Conservation (phyloP, 1,140 invertebrate species). For the Grapholita molesta region DNA sequence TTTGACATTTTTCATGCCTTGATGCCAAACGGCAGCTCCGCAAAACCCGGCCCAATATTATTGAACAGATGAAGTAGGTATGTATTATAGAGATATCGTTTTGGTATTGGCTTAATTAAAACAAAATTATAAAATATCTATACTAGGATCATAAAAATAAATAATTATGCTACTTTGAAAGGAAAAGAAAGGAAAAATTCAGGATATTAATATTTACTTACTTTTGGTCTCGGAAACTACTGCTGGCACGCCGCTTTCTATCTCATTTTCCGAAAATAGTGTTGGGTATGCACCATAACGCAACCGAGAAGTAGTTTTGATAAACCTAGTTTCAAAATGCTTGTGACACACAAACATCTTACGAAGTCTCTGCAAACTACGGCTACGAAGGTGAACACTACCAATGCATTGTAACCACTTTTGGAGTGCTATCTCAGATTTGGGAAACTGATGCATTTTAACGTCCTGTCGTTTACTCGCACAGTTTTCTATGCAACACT, state of each 20-base stretch:
- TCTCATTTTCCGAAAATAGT: slow-evolving; percentile 1
- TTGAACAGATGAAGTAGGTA: no score
- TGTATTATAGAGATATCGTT: no score
- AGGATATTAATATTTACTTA: not conserved
- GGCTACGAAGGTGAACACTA: not conserved
- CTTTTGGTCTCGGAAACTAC: not conserved
- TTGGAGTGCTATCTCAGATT: slow-evolving; percentile 13
- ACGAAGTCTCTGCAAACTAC: not conserved
- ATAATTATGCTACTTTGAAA: no score
- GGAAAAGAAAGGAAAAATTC: no score
- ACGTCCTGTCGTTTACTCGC: slow-evolving; percentile 2
- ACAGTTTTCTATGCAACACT: slow-evolving; percentile 11
- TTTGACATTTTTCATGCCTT: no score
- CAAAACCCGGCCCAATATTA: no score
- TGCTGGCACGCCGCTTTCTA: not conserved
- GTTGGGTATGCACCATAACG: not conserved
- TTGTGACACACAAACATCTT: slow-evolving; percentile 14
- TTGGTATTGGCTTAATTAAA: no score
- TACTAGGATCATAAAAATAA: no score
- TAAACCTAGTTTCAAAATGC: slow-evolving; percentile 2
- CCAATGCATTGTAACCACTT: slow-evolving; percentile 11
- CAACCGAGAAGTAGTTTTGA: not conserved
- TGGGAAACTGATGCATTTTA: slow-evolving; percentile 10
- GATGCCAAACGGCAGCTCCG: no score
- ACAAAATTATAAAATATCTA: no score